Conservation (phyloP, 2,113 vertebrate genomes). For the Rhineura floridana region DNA sequence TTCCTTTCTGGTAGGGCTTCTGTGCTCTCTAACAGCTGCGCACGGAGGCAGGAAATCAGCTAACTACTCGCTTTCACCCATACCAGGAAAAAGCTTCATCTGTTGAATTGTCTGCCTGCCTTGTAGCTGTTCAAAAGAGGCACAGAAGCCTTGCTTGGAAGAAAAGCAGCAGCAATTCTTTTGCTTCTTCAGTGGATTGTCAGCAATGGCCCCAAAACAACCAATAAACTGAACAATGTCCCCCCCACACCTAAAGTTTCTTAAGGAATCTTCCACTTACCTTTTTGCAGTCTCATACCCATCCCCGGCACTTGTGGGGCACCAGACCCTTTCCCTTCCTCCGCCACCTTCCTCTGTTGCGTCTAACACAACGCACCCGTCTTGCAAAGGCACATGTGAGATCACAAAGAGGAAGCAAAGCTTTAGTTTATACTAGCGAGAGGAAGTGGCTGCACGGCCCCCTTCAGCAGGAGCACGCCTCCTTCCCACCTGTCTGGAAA, state of each 20-base stretch:
- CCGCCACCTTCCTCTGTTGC: slow-evolving; percentile 17
- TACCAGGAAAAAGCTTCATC: not conserved
- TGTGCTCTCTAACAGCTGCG: not conserved
- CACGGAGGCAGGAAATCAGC: not conserved
- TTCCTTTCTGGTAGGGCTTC: not conserved
- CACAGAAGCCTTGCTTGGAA: too few species aligned
- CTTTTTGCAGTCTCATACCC: slow-evolving; percentile 20
- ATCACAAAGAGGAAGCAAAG: slow-evolving; percentile 5
- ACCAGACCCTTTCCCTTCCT: not conserved
- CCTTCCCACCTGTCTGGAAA: not conserved
- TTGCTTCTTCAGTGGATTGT: not conserved
- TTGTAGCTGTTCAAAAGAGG: too few species aligned
- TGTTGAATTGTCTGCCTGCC: not conserved
- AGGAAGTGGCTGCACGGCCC: not conserved
- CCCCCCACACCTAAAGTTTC: too few species aligned
- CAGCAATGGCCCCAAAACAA: not conserved
- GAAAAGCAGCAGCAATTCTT: too few species aligned
- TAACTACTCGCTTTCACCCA: not conserved
- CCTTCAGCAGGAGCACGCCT: not conserved
- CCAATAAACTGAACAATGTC: not conserved
- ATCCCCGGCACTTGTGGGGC: slow-evolving; percentile 18
- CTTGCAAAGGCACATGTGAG: not conserved
- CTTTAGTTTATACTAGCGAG: slow-evolving; percentile 9
- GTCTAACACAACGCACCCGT: not conserved
- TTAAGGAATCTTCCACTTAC: not conserved